Percentiles rank a stretch among this genome's conserved stretches.
phyloP scores from a whole-genome alignment of 92 coral and sea anemone species.

The Porites cylindrica region DNA sequence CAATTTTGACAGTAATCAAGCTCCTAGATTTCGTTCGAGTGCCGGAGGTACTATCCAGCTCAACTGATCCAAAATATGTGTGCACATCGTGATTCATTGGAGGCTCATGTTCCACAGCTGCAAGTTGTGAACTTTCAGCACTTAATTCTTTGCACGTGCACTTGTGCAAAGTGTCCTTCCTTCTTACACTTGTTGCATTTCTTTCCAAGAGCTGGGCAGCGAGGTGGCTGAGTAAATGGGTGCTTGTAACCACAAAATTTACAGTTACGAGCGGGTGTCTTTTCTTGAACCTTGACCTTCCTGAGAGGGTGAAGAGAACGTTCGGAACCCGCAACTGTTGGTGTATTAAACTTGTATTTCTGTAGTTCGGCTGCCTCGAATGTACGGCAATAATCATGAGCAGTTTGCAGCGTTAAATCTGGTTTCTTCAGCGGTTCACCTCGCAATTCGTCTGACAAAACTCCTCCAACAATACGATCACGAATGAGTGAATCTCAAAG shows the following conservation, averaged over 20 bases:
- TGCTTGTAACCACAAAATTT: slow-evolving; percentile 76
- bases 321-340: neutral
- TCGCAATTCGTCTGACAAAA: slow-evolving; percentile 46
- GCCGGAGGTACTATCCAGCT: neutral
- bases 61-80: neutral
- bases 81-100: neutral
- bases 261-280: slow-evolving; percentile 42
- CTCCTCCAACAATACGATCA: slow-evolving; percentile 78
- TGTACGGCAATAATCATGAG: slow-evolving; percentile 74
- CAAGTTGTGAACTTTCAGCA: no score
- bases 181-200: slow-evolving; percentile 44
- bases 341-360: slow-evolving; percentile 38
- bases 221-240: slow-evolving; percentile 64
- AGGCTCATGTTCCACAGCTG: no score
- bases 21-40: slow-evolving; percentile 30
- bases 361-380: slow-evolving; percentile 63
- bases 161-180: slow-evolving; percentile 66
- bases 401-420: slow-evolving; percentile 67
- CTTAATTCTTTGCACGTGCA: slow-evolving; percentile 27
- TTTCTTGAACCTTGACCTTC: neutral
- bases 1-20: slow-evolving; percentile 48
- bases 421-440: slow-evolving; percentile 76
- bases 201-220: slow-evolving; percentile 62
- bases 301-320: slow-evolving; percentile 11
- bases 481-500: slow-evolving; percentile 71